Evolutionary conservation across 2,888 invertebrate genomes (phyloP).

Genomic region (Macrophya annulata): DNA sequence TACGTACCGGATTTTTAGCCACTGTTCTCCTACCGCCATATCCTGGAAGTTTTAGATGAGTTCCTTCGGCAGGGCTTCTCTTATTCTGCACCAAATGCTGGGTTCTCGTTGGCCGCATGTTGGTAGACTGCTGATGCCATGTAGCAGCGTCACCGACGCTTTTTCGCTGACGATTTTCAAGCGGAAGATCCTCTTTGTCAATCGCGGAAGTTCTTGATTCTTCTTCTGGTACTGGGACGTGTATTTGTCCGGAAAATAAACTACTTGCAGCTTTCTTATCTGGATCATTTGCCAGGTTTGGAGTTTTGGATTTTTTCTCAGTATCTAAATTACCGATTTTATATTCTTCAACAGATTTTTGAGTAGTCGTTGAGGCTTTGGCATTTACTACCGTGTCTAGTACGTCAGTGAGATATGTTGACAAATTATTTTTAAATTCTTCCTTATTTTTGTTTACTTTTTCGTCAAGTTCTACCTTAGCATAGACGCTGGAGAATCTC

Average conservation of each 20-base stretch:
- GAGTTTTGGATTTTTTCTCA: not conserved
- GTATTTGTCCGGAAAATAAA: not conserved
- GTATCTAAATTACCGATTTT: not conserved
- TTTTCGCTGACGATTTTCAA: constrained; percentile 35
- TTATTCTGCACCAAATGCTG: constrained; percentile 57
- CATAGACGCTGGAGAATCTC: constrained; percentile 44
- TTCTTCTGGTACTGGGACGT: constrained; percentile 19
- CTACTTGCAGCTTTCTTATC: not conserved
- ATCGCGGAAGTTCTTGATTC: not conserved
- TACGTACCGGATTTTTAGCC: not conserved
- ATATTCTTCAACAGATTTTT: not conserved
- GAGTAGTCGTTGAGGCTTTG: not conserved
- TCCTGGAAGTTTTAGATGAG: constrained; percentile 7
- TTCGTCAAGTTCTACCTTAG: not conserved
- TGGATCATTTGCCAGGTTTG: not conserved
- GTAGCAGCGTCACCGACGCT: constrained; percentile 37
- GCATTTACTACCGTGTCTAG: not conserved
- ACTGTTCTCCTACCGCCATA: not conserved
- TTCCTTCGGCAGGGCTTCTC: constrained; percentile 21
- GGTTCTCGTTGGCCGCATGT: constrained; percentile 59
- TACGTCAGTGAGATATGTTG: not conserved
- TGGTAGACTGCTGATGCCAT: constrained; percentile 62
- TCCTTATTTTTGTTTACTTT: constrained; percentile 13
- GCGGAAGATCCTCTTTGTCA: not conserved
- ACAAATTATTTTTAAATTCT: constrained; percentile 10